Conservation (phyloP, 2,888 invertebrate genomes). For the Galerucella pusilla region DNA sequence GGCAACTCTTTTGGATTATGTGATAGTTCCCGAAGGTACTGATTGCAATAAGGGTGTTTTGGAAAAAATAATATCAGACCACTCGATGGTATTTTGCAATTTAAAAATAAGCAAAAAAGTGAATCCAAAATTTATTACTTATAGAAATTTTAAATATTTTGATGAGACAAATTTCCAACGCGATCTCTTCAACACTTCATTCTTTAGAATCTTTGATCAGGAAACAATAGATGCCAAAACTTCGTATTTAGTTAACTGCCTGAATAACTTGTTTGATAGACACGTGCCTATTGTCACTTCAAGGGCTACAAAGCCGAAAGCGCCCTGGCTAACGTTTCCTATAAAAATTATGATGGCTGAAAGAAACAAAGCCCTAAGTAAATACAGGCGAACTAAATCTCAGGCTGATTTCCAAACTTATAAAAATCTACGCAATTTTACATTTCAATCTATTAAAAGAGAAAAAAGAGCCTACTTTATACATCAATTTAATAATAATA, state of each 20-base stretch:
- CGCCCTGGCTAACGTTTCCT: constrained; percentile 26
- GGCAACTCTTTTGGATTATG: too few species aligned
- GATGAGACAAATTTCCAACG: not conserved
- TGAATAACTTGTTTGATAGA: constrained; percentile 23
- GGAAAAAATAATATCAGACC: too few species aligned
- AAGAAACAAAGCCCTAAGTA: constrained; percentile 17
- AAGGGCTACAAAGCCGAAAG: constrained; percentile 21
- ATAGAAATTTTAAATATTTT: too few species aligned
- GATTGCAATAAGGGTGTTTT: too few species aligned
- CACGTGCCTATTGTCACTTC: constrained; percentile 22
- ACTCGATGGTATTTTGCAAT: too few species aligned
- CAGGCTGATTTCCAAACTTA: not conserved
- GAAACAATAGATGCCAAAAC: not conserved
- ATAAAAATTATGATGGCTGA: constrained; percentile 25
- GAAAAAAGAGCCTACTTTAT: too few species aligned
- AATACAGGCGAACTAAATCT: constrained; percentile 18
- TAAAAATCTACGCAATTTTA: too few species aligned
- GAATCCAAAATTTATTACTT: too few species aligned
- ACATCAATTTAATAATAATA: too few species aligned
- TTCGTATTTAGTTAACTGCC: constrained; percentile 13
- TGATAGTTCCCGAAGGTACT: too few species aligned
- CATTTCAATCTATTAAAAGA: too few species aligned
- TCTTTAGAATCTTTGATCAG: constrained; percentile 13
- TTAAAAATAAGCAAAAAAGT: too few species aligned
- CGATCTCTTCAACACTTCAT: constrained; percentile 10